Percentiles rank a stretch among this genome's conserved stretches.
Conservation (phyloP, 1,140 invertebrate species). For the Oryctes rhinoceros region DNA sequence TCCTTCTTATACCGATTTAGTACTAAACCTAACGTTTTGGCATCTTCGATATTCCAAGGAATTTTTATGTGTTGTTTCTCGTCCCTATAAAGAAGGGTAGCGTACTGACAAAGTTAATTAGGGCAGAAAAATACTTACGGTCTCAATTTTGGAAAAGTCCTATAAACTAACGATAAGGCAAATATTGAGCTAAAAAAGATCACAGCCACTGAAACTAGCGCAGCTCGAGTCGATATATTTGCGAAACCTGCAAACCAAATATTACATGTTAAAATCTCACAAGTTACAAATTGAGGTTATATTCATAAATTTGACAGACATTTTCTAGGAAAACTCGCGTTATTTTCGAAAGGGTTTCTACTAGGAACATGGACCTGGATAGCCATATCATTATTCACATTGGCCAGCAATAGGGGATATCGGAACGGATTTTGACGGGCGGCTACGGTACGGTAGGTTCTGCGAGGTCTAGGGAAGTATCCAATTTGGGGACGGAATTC, state of each 20-base stretch:
- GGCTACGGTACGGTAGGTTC: slow-evolving; percentile 11
- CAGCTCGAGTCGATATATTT: slow-evolving; percentile 61
- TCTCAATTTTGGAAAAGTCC: slow-evolving; percentile 82
- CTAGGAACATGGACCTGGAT: slow-evolving; percentile 11
- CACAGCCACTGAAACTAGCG: slow-evolving; percentile 66
- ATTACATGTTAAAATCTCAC: background rate
- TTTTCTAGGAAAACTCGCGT: background rate
- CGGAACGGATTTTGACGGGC: background rate
- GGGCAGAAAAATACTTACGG: slow-evolving; percentile 69
- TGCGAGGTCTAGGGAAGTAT: slow-evolving; percentile 19
- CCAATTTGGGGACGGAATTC: slow-evolving; percentile 28
- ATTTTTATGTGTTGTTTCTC: slow-evolving; percentile 91
- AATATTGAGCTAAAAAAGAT: slow-evolving; percentile 74
- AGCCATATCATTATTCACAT: slow-evolving; percentile 22
- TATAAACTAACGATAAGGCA: slow-evolving; percentile 73
- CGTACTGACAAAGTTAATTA: background rate
- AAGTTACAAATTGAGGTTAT: slow-evolving; percentile 7
- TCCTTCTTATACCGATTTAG: slow-evolving; percentile 93
- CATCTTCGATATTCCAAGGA: slow-evolving; percentile 94
- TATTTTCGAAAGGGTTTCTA: background rate
- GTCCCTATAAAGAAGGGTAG: slow-evolving; percentile 72
- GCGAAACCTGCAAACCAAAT: slow-evolving; percentile 33
- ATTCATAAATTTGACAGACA: background rate
- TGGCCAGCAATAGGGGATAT: background rate
- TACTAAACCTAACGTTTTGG: slow-evolving; percentile 91